phyloP scores from a whole-genome alignment of 1,140 invertebrate species.

The Triops longicaudatus region DNA sequence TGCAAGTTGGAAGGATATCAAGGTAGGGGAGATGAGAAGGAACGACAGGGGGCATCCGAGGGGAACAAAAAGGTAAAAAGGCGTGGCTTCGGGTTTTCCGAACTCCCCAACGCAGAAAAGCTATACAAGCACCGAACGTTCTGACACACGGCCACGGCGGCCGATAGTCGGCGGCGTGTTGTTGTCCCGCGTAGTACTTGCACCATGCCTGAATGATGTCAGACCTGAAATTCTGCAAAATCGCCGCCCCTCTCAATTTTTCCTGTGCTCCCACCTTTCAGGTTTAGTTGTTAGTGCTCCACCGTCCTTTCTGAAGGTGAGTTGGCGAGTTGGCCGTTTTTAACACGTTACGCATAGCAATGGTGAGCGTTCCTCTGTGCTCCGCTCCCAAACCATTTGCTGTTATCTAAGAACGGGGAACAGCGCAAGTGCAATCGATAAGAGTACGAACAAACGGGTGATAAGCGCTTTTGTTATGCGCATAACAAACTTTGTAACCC shows the following conservation, averaged over 20 bases:
- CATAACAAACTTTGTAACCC: background rate
- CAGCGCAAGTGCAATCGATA: slow-evolving; percentile 7
- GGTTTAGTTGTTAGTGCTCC: too few species aligned
- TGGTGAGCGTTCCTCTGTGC: too few species aligned
- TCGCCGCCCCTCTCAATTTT: too few species aligned
- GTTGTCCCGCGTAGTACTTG: background rate
- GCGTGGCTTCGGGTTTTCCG: slow-evolving; percentile 5
- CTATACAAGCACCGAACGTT: background rate
- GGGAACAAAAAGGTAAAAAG: background rate
- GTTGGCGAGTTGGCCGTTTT: too few species aligned
- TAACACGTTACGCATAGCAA: too few species aligned
- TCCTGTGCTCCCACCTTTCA: too few species aligned
- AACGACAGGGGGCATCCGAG: background rate
- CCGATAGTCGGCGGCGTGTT: background rate
- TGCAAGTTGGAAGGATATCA: background rate
- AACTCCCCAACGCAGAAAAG: background rate
- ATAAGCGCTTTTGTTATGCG: background rate
- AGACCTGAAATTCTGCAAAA: too few species aligned
- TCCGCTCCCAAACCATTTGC: background rate
- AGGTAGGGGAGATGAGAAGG: too few species aligned
- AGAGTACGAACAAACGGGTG: background rate
- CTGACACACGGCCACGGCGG: background rate
- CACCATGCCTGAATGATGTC: too few species aligned
- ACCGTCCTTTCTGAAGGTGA: too few species aligned
- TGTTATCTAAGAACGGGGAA: background rate